These are phyloP conservation scores for Eptatretus burgeri DNA, from an alignment of 2,113 vertebrate genomes.

Conservation along the genomic window DNA sequence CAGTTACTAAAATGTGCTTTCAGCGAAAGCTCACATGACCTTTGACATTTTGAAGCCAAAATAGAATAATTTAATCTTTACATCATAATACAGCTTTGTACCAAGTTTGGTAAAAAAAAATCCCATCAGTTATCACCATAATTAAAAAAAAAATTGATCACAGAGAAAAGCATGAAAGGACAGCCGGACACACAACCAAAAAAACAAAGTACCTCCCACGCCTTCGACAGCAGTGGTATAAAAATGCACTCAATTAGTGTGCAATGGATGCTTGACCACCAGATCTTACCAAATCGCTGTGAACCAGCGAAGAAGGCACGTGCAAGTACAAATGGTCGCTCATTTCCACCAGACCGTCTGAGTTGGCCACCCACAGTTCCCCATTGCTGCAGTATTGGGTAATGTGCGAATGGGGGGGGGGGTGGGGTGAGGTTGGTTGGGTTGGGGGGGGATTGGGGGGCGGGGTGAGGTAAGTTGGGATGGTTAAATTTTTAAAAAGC, in stretches of 20 bases:
- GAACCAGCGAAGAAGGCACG: conserved; percentile 60
- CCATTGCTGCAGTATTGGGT: conserved; percentile 28
- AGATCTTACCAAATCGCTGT: conserved; percentile 36
- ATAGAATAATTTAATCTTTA: too few relatives aligned
- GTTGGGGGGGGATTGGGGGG: not conserved
- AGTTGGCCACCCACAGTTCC: conserved; percentile 39
- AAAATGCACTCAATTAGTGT: too few relatives aligned
- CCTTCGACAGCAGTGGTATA: not conserved
- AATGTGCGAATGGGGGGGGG: not conserved
- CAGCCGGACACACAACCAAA: not conserved
- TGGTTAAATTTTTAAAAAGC: not conserved
- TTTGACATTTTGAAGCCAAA: too few relatives aligned
- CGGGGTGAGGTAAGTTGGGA: not conserved
- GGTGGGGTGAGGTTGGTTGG: not conserved
- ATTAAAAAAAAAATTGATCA: too few relatives aligned
- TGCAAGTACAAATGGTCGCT: conserved; percentile 47
- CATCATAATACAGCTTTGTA: too few relatives aligned
- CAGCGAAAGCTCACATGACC: too few relatives aligned
- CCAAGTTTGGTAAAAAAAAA: too few relatives aligned
- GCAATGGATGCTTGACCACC: too few relatives aligned
- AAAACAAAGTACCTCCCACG: not conserved
- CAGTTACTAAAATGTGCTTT: too few relatives aligned
- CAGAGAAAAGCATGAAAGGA: too few relatives aligned
- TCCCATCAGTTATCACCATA: too few relatives aligned
- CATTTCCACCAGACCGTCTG: conserved; percentile 34